Evolutionary conservation across 2,797 vertebrate species (phyloP), one percentile per base, ranked within the genome.

Genomic region (Gallinago stenura): DNA sequence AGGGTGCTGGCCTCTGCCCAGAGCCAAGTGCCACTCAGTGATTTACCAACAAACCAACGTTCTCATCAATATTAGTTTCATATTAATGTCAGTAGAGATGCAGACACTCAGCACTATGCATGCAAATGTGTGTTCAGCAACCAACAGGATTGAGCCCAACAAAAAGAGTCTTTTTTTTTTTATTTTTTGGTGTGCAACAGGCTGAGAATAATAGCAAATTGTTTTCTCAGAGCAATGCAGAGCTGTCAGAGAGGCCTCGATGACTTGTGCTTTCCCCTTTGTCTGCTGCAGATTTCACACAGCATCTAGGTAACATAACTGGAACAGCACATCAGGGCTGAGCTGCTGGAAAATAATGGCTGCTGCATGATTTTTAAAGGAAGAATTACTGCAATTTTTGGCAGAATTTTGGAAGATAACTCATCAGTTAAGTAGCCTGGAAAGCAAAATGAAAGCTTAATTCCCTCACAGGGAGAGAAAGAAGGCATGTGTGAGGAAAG

Each of bases 371-470:
- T n/a, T 85, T 89, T 81, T 70, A 82, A 82, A 66, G 26, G 62
- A 81, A 90, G 86, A 84, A 66, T 50, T 62, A 37, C 31, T 79
- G 60, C 24, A 20, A 3, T 51, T 80, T 86, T 87, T 56, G 77
- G 51, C 58, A 94, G n/a, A 83, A 62, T 62, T 58, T 61, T 37
- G 72, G 80, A 90, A 45, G 72, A 60, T 73, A 94, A 76, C 46
- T 79, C 73, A 58, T 71, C 91, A 46, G 66, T 75, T 86, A 83
- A 26, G 33, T 78, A 85, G 25, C 35, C 64, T 5, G 0, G 92
- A 81, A 93, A 91, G 33, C n/a, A 56, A 95, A 91, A n/a, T 51
- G 83, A 85, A 86, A 83, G 66, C 43, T 69, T 82, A 25, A 79
- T 87, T 73, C 62, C 31, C 46, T 69, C 31, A 51, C 18, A n/a